Evolutionary conservation across 2,797 vertebrate species (phyloP), one percentile per base, ranked within the genome.

Genomic region (Sebastes itinus): DNA sequence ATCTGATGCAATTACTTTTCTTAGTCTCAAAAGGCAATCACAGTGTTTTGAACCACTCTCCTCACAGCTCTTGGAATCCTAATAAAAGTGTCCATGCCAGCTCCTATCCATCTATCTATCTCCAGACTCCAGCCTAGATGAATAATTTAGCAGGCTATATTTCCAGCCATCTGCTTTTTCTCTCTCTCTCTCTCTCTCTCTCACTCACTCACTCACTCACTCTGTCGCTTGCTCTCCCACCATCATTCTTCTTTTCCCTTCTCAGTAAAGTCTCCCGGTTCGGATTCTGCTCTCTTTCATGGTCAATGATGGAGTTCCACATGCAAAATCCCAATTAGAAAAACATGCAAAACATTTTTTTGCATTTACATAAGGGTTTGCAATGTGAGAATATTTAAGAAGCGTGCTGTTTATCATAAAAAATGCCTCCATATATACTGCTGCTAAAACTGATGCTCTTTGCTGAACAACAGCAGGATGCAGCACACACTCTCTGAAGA

Each of bases 141-240:
- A 95, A 95, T 95, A 92, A 95, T 94, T 95, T 91, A 95, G 81
- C 89, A 91, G 91, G 91, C 85, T 90, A 90, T 90, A 92, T 93
- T 93, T 94, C 91, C 80, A 94, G 87, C 92, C 92, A 92, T 92
- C 92, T 91, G 91, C 82, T 90, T 89, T 89, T 84, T 82, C 88
- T 75, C 73, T 42, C 58, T 69, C 65, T 52, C 69, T 35, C 72
- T 46, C 59, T 59, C 23, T 42, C 71, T 42, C 72, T 28, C 58
- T 59, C 23, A 3, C 78, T 70, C 59, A 13, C 83, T 79, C 75
- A 52, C 78, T 63, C 66, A 28, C 77, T 78, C 72, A 7, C 77
- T 42, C 13, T 4, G n/a, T 72, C 74, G 16, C 63, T 72, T 42
- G 18, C 83, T 81, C 77, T 72, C 69, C 75, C 82, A 76, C 83